Conservation (phyloP, 2,888 invertebrate genomes). For the Corythucha ciliata region DNA sequence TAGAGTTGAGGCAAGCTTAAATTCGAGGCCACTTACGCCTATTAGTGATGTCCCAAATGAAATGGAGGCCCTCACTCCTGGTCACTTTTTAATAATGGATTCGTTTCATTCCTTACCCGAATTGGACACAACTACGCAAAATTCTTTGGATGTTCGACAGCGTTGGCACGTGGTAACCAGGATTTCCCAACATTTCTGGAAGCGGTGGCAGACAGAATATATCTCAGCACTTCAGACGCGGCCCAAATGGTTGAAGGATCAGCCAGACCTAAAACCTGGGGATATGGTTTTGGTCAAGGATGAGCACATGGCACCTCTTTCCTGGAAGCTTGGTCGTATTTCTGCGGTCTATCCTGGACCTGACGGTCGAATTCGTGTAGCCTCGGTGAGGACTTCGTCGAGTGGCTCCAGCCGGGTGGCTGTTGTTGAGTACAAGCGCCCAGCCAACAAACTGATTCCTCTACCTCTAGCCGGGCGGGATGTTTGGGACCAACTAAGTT, state of each 20-base stretch:
- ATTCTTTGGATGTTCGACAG: constrained; percentile 28
- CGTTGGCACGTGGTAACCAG: constrained; percentile 36
- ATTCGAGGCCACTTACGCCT: constrained; percentile 36
- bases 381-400: too few species aligned
- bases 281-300: constrained; percentile 36
- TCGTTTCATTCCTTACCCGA: constrained; percentile 32
- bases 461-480: too few species aligned
- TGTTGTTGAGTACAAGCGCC: too few species aligned
- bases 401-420: too few species aligned
- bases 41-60: constrained; percentile 33
- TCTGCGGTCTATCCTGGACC: too few species aligned
- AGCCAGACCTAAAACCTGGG: constrained; percentile 26
- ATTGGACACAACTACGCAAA: constrained; percentile 23
- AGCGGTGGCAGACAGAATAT: constrained; percentile 36
- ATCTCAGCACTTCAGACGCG: constrained; percentile 33
- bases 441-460: too few species aligned
- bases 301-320: too few species aligned
- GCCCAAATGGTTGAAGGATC: constrained; percentile 33
- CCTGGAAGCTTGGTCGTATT: too few species aligned
- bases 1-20: constrained; percentile 37
- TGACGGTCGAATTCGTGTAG: too few species aligned
- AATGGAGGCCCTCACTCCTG: constrained; percentile 36
- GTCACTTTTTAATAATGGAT: constrained; percentile 37
- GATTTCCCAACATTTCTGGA: constrained; percentile 35
- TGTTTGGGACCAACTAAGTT: too few species aligned